Base-by-base conservation (phyloP, 2,797 vertebrate genomes). In the Darevskia nairensis region DNA sequence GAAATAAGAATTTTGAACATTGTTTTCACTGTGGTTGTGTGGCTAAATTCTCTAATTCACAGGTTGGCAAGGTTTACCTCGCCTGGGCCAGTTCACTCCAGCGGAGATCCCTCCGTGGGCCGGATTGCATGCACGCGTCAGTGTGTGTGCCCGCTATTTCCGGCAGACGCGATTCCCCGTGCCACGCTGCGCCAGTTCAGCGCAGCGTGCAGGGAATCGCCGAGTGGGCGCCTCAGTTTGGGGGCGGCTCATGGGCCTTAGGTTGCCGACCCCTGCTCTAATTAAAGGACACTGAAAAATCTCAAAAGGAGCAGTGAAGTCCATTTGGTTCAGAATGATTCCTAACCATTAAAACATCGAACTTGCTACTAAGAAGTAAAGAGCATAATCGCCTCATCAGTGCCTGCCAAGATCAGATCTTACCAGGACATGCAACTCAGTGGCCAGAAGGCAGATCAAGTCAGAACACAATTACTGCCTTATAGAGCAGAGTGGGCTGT, bases 211-310 rank as follows among this genome's bases (percentile, higher is more conserved):
- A 1, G 50, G 50, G 50, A 55, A 13, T 55, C 13, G 3, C 50
- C 0, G 1, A 55, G 50, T 15, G 13, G 11, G 50, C 13, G 50
- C 11, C 13, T 55, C 13, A 9, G 50, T 55, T 55, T 3, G 13
- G 50, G 50, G 50, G 50, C 13, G 3, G 13, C 50, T 55, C 13
- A 9, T 55, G 50, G 50, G 50, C 50, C 50, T 13, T 50, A 50
- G 50, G 50, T 50, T 50, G 50, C 11, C 3, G 11, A 1, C 11
- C 11, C 50, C 50, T 50, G 11, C 50, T 13, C 50, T 50, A 46
- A 85, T 25, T 75, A 55, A 89, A 68, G 68, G 59, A 76, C 88
- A 66, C 9, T 80, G 85, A n/a, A 41, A 82, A 64, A 64, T 75
- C 78, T 68, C 55, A 66, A 25, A 21, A 41, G 27, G 44, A 72